Evolutionary conservation across 2,113 vertebrate species (phyloP).

Genomic region (Chloroceryle aenea): DNA sequence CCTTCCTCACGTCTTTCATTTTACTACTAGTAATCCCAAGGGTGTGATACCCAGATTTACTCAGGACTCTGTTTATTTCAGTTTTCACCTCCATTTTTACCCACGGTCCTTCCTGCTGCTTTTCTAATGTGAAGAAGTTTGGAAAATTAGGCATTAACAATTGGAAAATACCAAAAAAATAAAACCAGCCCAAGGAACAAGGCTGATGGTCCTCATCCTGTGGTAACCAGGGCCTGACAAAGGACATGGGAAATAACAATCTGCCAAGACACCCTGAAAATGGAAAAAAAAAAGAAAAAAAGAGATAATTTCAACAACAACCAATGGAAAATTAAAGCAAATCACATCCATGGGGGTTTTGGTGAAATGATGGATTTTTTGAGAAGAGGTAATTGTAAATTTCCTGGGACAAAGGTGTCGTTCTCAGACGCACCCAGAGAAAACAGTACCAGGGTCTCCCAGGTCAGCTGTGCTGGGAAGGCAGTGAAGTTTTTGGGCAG

Average conservation of each 20-base stretch:
- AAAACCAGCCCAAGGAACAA: background rate
- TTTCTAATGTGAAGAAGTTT: background rate
- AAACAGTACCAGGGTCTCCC: rapidly evolving
- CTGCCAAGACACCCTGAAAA: background rate
- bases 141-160: background rate
- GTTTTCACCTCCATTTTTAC: background rate
- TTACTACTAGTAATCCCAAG: background rate
- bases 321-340: background rate
- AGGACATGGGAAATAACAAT: background rate
- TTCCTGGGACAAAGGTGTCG: background rate
- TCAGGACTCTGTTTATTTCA: background rate
- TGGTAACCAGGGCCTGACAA: background rate
- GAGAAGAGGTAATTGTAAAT: background rate
- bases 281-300: background rate
- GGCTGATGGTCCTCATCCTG: background rate
- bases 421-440: background rate
- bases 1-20: background rate
- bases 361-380: background rate
- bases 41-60: background rate
- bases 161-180: background rate
- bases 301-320: background rate
- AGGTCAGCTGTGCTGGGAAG: background rate
- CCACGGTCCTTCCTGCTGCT: background rate
- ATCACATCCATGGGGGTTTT: background rate
- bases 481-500: background rate